Evolutionary conservation across 2,888 invertebrate species (phyloP).

Genomic region (Ornithoptera alexandrae): DNA sequence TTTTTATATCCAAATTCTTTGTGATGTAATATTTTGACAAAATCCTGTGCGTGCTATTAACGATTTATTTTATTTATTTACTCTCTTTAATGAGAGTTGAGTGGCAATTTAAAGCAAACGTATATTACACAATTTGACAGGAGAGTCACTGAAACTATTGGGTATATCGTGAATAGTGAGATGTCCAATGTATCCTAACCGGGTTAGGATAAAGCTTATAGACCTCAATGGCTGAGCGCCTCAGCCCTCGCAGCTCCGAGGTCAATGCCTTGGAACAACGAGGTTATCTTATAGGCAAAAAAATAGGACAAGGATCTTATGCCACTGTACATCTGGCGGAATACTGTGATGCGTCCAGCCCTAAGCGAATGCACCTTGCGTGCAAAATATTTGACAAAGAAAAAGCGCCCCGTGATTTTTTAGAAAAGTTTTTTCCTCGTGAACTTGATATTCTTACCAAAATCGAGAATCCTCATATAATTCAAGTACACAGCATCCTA

Average conservation of each 20-base stretch:
- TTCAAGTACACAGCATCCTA: conserved; percentile 92
- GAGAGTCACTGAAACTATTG: conserved; percentile 62
- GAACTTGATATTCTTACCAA: conserved; percentile 94
- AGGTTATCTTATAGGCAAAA: conserved; percentile 90
- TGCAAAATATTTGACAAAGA: conserved; percentile 96
- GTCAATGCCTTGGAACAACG: conserved; percentile 90
- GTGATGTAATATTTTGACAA: conserved; percentile 77
- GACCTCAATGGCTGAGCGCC: conserved; percentile 85
- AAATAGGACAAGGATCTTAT: conserved; percentile 95
- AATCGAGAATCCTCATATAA: conserved; percentile 94
- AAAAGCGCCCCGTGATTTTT: conserved; percentile 92
- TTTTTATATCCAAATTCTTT: conserved; percentile 80
- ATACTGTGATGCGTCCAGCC: conserved; percentile 85
- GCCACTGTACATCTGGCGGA: conserved; percentile 94
- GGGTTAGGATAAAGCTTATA: conserved; percentile 77
- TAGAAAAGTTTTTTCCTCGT: conserved; percentile 95
- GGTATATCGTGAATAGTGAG: conserved; percentile 69
- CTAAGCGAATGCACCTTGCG: conserved; percentile 87
- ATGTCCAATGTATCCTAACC: conserved; percentile 80
- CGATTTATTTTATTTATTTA: conserved; percentile 56
- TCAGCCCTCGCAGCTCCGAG: conserved; percentile 90
- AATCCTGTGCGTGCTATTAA: conserved; percentile 72
- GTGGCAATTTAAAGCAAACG: conserved; percentile 58
- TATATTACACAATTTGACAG: conserved; percentile 67
- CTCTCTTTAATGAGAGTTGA: conserved; percentile 71